Percentiles rank a stretch among this genome's conserved stretches.
phyloP scores from a whole-genome alignment of 2,888 invertebrate species.

The Xanthia togata region DNA sequence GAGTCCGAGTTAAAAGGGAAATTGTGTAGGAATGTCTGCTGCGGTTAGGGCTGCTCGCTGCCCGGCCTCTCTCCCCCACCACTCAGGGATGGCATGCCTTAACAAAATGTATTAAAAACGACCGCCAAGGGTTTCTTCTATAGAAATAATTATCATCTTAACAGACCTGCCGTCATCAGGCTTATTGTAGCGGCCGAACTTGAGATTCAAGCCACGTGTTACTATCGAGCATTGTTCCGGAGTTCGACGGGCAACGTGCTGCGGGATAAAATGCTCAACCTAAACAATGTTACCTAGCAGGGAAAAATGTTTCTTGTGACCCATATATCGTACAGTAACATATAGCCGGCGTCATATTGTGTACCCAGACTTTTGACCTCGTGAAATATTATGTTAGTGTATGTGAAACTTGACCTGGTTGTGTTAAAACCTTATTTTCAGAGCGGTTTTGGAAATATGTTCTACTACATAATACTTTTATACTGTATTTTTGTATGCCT shows the following conservation, averaged over 20 bases:
- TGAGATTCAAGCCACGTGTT: slow-evolving; percentile 71
- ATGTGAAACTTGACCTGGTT: slow-evolving; percentile 33
- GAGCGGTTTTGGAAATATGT: slow-evolving; percentile 12
- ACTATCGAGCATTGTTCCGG: slow-evolving; percentile 69
- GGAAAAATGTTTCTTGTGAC: slow-evolving; percentile 66
- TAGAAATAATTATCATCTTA: slow-evolving; percentile 61
- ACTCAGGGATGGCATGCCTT: slow-evolving; percentile 50
- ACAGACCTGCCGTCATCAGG: slow-evolving; percentile 46
- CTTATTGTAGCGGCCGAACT: slow-evolving; percentile 57
- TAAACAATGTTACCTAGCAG: slow-evolving; percentile 66
- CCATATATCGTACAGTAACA: slow-evolving; percentile 58
- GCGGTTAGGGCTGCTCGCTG: slow-evolving; percentile 74
- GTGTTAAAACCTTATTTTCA: slow-evolving; percentile 24
- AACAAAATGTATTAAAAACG: slow-evolving; percentile 58
- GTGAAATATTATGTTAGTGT: slow-evolving; percentile 30
- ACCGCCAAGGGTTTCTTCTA: slow-evolving; percentile 47
- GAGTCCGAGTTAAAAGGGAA: slow-evolving; percentile 86
- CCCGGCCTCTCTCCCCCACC: slow-evolving; percentile 54
- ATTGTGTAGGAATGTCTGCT: slow-evolving; percentile 84
- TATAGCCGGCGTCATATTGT: slow-evolving; percentile 50
- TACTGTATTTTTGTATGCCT: too few relatives aligned
- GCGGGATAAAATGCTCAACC: slow-evolving; percentile 64
- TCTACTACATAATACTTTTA: slow-evolving; percentile 6
- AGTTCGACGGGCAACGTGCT: slow-evolving; percentile 70
- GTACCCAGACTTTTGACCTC: slow-evolving; percentile 37